These are phyloP conservation scores for Centropus bengalensis DNA, from an alignment of 2,113 vertebrate species.

Conservation along the genomic window DNA sequence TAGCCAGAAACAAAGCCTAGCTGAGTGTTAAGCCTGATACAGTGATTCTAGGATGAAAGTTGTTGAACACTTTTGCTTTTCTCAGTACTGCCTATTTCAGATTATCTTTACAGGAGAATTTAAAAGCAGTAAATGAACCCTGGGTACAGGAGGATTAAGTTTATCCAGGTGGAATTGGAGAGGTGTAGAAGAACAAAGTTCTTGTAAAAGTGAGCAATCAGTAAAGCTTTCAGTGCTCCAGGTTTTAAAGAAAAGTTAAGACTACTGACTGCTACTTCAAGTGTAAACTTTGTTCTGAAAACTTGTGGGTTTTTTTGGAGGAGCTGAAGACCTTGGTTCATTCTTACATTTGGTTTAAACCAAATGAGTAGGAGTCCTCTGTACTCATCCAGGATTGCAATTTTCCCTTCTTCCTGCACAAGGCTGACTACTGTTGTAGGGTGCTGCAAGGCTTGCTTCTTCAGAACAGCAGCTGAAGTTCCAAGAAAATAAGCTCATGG, in stretches of 20 bases:
- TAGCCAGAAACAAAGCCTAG: not conserved
- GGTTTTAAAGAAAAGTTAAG: not conserved
- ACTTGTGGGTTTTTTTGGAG: not conserved
- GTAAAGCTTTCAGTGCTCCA: not conserved
- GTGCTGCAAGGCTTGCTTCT: not conserved
- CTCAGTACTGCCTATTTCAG: not conserved
- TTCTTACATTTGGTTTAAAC: not conserved
- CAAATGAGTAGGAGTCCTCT: not conserved
- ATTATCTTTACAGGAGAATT: not conserved
- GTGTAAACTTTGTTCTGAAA: not conserved
- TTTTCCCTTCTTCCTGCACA: not conserved
- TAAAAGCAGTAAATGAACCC: not conserved
- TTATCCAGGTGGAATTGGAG: not conserved
- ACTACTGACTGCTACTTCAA: not conserved
- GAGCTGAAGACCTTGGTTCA: not conserved
- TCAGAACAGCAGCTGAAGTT: not conserved
- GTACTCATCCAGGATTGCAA: not conserved
- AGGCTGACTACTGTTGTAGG: not conserved
- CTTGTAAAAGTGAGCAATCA: not conserved
- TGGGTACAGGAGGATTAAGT: not conserved
- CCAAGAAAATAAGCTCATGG: not conserved
- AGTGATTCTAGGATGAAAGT: not conserved
- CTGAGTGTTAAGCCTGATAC: not conserved
- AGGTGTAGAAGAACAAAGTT: not conserved
- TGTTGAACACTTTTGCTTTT: not conserved